Evolutionary conservation across 2,113 vertebrate genomes (phyloP), one percentile per base, ranked within the genome.

Genomic region (Sturnus vulgaris): DNA sequence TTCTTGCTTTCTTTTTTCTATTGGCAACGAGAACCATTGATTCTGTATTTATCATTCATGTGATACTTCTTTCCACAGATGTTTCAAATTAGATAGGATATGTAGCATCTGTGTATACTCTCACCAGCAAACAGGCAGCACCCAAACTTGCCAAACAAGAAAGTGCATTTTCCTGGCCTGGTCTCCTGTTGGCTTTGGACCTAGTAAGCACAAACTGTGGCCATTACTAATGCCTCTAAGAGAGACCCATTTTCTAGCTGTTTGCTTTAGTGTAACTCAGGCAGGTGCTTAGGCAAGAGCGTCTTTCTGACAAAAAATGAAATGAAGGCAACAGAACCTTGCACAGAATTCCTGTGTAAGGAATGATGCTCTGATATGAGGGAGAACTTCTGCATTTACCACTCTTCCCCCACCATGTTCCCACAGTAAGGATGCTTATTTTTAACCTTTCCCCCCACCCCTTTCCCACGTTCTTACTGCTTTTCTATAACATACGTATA

Each of bases 401-500:
- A 31, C 39, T 73, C 37, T 72, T 82, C 33, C 35, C 42, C 17
- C 16, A 40, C 52, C 10, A 9, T 27, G 49, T 96, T 97, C 96
- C 95, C 96, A 96, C 93, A 96, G 92, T 53, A 91, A 39, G 5
- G 35, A 82, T 92, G 73, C 91, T 93, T 96, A 91, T 96, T 97
- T 97, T 94, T 87, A 95, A 55, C 37, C 30, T 23, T 55, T 15
- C n/a, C 91, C 83, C 2, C 42, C 16, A 4, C 70, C 68, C 55
- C 66, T 95, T 98, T 97, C 94, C 95, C 97, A 95, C 2, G 2
- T 97, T 88, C 90, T 95, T 84, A n/a, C 37, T 86, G 93, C 56
- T 96, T 92, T 96, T 92, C 81, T 82, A 92, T 97, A 96, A 89
- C 22, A 47, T 94, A 61, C 8, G 9, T 91, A 61, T 81, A 97